Percentiles rank a stretch among this genome's conserved stretches.
Evolutionary conservation across 2,113 vertebrate genomes (phyloP).

Genomic region (Bos javanicus): DNA sequence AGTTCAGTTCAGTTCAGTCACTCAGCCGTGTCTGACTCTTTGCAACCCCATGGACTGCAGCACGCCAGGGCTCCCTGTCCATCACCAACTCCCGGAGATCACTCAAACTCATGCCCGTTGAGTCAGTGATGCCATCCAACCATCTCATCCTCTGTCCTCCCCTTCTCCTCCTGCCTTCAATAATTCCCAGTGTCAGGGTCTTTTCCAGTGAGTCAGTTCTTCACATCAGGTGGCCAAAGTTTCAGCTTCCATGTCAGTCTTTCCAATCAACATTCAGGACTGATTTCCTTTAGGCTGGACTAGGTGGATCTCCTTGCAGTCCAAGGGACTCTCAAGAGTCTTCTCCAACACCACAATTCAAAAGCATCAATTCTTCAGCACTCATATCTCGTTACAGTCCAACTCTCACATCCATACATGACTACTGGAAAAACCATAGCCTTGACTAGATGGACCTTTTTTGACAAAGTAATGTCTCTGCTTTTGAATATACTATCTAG

Average conservation of each 20-base stretch:
- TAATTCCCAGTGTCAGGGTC: not conserved
- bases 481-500: not conserved
- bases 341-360: not conserved
- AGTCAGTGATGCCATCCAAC: not conserved
- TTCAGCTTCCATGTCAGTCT: not conserved
- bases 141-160: not conserved
- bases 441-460: not conserved
- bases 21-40: not conserved
- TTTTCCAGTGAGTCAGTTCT: not conserved
- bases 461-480: not conserved
- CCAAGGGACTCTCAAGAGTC: not conserved
- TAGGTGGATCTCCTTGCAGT: not conserved
- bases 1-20: not conserved
- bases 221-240: not conserved
- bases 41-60: not conserved
- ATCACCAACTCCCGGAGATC: rapidly evolving
- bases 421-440: not conserved
- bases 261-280: not conserved
- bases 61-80: not conserved
- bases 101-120: not conserved
- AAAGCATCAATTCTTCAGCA: not conserved
- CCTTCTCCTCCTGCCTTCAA: not conserved
- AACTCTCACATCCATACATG: not conserved
- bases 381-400: not conserved
- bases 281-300: not conserved